Evolutionary conservation across 2,113 vertebrate species (phyloP).

Genomic region (Menura novaehollandiae): DNA sequence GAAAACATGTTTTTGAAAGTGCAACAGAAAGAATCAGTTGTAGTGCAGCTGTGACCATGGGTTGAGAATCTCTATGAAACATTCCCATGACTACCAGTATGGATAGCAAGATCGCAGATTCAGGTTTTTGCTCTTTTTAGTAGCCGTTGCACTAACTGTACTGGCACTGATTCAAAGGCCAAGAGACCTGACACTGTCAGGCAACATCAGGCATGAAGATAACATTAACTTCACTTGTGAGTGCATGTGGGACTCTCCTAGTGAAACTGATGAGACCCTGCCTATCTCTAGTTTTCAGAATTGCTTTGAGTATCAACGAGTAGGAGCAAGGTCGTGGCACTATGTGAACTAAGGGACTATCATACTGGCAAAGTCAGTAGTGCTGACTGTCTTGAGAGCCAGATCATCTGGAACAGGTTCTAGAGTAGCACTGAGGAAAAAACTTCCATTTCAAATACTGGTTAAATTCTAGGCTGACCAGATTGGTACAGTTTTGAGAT

Average conservation of each 20-base stretch:
- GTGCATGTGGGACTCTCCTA: rapidly evolving
- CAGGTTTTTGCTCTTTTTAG: neutral
- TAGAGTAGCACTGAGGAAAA: neutral
- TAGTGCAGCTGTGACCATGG: neutral
- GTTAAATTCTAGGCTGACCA: neutral
- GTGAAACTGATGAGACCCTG: neutral
- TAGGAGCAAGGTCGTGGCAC: neutral
- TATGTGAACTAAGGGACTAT: neutral
- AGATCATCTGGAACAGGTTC: neutral
- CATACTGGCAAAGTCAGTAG: neutral
- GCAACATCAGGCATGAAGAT: neutral
- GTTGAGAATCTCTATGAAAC: neutral
- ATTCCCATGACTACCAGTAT: neutral
- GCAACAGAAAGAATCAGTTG: neutral
- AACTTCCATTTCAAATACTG: neutral
- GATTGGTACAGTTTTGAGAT: neutral
- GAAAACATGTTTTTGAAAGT: neutral
- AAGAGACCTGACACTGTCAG: neutral
- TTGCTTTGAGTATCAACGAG: neutral
- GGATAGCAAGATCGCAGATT: neutral
- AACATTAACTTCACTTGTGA: neutral
- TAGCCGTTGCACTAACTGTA: neutral
- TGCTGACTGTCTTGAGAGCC: neutral
- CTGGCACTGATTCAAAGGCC: neutral
- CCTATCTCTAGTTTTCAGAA: neutral